Conservation (phyloP, 2,797 vertebrate species). For the Sarcophilus harrisii region DNA sequence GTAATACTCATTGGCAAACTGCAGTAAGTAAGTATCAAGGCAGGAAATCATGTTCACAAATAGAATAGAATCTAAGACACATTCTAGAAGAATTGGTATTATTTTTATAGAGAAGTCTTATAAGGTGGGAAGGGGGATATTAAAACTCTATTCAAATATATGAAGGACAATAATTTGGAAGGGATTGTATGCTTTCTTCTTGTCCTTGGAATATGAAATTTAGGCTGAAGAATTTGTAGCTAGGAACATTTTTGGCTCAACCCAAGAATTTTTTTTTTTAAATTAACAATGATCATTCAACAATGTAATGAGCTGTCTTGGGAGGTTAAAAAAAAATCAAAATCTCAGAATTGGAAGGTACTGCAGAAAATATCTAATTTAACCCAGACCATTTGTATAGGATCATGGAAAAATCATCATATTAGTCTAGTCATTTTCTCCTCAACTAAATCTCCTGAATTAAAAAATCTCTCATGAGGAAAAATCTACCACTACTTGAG, state of each 20-base stretch:
- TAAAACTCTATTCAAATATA: neutral
- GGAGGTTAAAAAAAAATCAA: neutral
- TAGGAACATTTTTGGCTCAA: neutral
- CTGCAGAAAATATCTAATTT: neutral
- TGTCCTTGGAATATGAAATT: neutral
- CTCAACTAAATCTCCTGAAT: too few species aligned
- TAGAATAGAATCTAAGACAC: neutral
- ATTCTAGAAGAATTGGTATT: neutral
- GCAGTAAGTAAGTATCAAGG: neutral
- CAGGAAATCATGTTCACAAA: neutral
- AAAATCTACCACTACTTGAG: neutral
- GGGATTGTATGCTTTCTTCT: neutral
- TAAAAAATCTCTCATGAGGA: neutral
- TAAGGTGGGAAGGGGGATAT: neutral
- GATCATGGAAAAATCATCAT: neutral
- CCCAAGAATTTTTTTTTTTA: neutral
- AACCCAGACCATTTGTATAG: neutral
- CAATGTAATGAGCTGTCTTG: neutral
- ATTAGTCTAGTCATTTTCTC: too few species aligned
- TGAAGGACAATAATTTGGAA: neutral
- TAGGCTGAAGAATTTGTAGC: neutral
- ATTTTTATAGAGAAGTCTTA: neutral
- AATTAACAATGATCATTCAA: neutral
- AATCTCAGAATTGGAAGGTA: neutral
- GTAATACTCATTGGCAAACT: neutral